Percentiles rank a stretch among this genome's conserved stretches.
Evolutionary conservation across 2,797 vertebrate genomes (phyloP).

Genomic region (Chrysolophus pictus): DNA sequence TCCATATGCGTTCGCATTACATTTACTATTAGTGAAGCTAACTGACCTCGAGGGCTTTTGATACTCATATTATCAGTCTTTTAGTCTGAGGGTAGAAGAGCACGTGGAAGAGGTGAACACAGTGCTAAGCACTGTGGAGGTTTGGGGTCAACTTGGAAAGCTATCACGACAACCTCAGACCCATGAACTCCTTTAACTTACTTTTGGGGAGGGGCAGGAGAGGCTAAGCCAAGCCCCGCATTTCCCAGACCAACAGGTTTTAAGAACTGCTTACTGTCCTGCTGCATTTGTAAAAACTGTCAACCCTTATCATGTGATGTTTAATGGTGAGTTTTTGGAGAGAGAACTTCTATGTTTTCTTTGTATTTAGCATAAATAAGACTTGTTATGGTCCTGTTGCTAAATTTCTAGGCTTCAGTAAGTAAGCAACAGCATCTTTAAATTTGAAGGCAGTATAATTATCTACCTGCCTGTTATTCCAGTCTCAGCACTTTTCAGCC

Average conservation of each 20-base stretch:
- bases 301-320: neutral
- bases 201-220: neutral
- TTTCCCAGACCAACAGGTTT: neutral
- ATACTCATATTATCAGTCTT: neutral
- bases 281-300: neutral
- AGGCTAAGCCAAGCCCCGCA: neutral
- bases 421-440: neutral
- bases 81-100: neutral
- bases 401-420: neutral
- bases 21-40: neutral
- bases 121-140: neutral
- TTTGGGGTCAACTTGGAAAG: neutral
- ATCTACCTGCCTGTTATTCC: neutral
- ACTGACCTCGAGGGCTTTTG: rapidly evolving
- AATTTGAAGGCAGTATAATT: neutral
- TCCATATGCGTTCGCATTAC: neutral
- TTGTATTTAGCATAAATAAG: neutral
- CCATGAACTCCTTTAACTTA: rapidly evolving
- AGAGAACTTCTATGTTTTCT: neutral
- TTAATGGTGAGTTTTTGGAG: neutral
- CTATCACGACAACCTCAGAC: neutral
- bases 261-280: neutral
- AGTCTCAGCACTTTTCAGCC: neutral
- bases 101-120: rapidly evolving
- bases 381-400: neutral